These are phyloP conservation scores for Thrips palmi DNA, from an alignment of 1,140 invertebrate genomes.

Conservation along the genomic window DNA sequence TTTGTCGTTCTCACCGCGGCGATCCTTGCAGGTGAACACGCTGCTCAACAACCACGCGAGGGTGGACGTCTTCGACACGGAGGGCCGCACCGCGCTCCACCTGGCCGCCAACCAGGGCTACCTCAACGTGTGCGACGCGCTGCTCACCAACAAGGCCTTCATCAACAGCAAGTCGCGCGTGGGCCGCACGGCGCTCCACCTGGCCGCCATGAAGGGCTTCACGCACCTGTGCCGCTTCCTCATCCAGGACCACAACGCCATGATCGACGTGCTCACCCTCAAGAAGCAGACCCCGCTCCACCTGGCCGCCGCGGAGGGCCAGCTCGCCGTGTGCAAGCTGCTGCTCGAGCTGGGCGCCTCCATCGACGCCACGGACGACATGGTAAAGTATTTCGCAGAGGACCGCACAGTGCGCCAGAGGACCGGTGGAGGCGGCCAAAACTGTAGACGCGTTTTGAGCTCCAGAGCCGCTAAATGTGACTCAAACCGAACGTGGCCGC, in stretches of 20 bases:
- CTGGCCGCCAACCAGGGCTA: conserved; percentile 88
- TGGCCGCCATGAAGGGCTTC: conserved; percentile 90
- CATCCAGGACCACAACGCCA: conserved; percentile 83
- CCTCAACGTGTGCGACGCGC: conserved; percentile 76
- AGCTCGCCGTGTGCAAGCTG: conserved; percentile 84
- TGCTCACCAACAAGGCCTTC: conserved; percentile 94
- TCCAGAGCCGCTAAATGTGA: too few species aligned
- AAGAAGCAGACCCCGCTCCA: conserved; percentile 78
- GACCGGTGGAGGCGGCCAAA: too few species aligned
- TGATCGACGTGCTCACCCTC: conserved; percentile 86
- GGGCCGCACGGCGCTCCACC: conserved; percentile 62
- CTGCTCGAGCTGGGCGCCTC: conserved; percentile 90
- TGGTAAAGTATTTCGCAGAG: too few species aligned
- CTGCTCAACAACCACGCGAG: conserved; percentile 79
- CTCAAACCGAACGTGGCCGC: too few species aligned
- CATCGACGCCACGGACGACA: conserved; percentile 90
- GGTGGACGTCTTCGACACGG: conserved; percentile 96
- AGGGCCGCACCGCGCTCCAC: conserved; percentile 87
- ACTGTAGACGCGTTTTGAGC: too few species aligned
- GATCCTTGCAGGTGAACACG: too few species aligned
- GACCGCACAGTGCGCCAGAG: too few species aligned
- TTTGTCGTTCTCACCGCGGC: too few species aligned
- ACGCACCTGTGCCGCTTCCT: conserved; percentile 64
- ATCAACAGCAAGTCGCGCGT: conserved; percentile 88
- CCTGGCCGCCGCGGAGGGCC: conserved; percentile 78